Base-by-base conservation (phyloP, 2,888 invertebrate genomes). In the Amiota mariae region DNA sequence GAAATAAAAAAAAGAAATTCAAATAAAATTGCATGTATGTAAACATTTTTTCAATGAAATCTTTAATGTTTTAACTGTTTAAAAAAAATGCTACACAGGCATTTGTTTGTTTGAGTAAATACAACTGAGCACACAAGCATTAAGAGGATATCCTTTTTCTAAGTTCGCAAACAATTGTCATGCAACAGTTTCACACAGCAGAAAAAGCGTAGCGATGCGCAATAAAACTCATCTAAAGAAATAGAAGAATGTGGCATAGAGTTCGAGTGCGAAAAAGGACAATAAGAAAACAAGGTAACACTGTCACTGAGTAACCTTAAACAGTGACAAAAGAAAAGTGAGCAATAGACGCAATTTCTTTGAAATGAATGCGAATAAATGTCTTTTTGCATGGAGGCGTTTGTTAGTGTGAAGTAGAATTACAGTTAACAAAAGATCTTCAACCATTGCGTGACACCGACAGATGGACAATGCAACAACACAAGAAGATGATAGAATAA, bases 391-490 rank as follows among this genome's bases (percentile, higher is more conserved):
- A 54, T 54, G 54, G 10, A 15, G 13, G 54, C 15, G 54, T 15
- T 54, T 54, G 15, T 64, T 80, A 63, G 49, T 66, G 56, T 36
- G 46, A 64, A 64, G 20, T 47, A 36, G n/a, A n/a, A 47, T 36
- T 12, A 64, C 59, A 64, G 24, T 72, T 64, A 56, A 56, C 67
- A 49, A 72, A 68, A 75, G 78, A 76, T 72, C 72, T 74, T 75
- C 64, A 20, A 59, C 20, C 8, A 11, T 3, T 20, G 57, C 57
- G 18, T 59, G 57, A 8, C 15, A n/a, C 8, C 57, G 11, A 59
- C 20, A 36, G 36, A 6, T 36, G 36, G 18, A 18, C 24, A 24
- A 24, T 24, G 24, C 24, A 24, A 24, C 3, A 24, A 24, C 3
- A 59, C 2, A 57, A 10, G 57, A 59, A 59, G 11, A 11, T 12